These are phyloP conservation scores for Seladonia tumulorum DNA, from an alignment of 2,888 invertebrate species.

Conservation along the genomic window DNA sequence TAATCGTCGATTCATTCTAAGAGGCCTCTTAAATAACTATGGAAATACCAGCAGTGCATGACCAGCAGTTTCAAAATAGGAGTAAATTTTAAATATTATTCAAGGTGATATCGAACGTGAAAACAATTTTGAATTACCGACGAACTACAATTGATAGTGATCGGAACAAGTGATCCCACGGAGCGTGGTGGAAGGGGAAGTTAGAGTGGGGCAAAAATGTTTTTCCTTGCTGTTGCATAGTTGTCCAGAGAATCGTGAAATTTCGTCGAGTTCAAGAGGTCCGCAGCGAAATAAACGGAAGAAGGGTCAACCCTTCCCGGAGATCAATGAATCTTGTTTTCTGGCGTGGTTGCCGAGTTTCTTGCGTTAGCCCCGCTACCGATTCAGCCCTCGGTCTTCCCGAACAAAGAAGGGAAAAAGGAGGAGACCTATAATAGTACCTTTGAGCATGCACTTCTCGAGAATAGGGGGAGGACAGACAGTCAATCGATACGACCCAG, in stretches of 20 bases:
- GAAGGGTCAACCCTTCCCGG: neutral
- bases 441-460: conserved; percentile 41
- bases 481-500: conserved; percentile 71
- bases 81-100: neutral
- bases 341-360: conserved; percentile 12
- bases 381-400: conserved; percentile 18
- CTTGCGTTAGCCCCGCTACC: conserved; percentile 16
- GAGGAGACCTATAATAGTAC: conserved; percentile 45
- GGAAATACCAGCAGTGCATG: neutral
- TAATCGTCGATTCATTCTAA: neutral
- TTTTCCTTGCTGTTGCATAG: too few relatives aligned
- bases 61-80: neutral
- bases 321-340: neutral
- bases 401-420: conserved; percentile 40
- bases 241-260: neutral
- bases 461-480: conserved; percentile 41
- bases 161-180: neutral
- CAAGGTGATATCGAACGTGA: neutral
- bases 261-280: neutral
- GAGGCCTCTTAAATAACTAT: neutral
- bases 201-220: too few relatives aligned
- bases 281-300: neutral
- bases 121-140: neutral
- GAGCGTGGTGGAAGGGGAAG: too few relatives aligned
- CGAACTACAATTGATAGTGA: neutral